These are phyloP conservation scores for Balearica regulorum DNA, from an alignment of 2,797 vertebrate species.

Conservation along the genomic window DNA sequence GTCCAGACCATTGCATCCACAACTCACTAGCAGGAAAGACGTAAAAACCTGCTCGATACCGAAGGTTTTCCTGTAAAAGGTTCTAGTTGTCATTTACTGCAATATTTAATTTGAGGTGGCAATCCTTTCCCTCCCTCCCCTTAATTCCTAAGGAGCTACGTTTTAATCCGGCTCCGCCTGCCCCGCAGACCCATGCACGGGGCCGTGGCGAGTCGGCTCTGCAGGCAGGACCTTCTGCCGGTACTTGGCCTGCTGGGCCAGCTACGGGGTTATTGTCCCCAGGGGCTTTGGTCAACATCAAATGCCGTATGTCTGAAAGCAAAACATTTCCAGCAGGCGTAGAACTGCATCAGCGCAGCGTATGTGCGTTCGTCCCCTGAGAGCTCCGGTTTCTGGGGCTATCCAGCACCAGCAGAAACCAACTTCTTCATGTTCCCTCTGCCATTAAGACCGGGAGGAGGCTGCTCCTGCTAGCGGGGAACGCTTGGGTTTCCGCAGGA, in stretches of 20 bases:
- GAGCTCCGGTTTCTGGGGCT: fast-evolving
- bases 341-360: neutral
- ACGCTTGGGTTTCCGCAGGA: neutral
- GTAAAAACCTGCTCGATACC: slow-evolving; percentile 34
- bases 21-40: slow-evolving; percentile 47
- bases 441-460: neutral
- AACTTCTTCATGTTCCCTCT: neutral
- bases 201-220: neutral
- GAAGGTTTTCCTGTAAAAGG: slow-evolving; percentile 25
- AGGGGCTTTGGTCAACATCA: neutral
- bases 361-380: neutral
- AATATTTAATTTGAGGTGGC: neutral
- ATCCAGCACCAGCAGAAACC: neutral
- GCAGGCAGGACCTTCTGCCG: neutral
- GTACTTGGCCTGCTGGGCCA: neutral
- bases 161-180: neutral
- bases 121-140: neutral
- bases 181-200: neutral
- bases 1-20: slow-evolving; percentile 57
- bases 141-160: neutral
- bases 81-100: neutral
- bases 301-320: neutral
- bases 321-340: neutral
- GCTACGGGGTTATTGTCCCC: neutral
- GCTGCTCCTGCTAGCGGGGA: neutral